Evolutionary conservation across 2,888 invertebrate species (phyloP).

Genomic region (Galerucella nymphaeae): DNA sequence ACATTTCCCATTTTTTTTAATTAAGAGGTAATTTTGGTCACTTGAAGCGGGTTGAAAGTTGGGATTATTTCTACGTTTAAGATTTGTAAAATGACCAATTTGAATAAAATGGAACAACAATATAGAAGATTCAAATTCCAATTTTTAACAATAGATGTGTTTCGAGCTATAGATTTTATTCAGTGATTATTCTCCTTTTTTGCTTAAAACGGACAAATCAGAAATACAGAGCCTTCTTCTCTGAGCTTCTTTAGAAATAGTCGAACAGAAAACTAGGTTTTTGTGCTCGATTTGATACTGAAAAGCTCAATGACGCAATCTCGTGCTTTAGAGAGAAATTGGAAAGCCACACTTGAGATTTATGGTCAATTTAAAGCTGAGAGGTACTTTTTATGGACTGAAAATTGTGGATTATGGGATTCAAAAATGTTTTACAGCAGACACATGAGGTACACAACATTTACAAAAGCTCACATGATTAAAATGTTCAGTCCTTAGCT

Average conservation of each 20-base stretch:
- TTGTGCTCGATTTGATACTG: conserved; percentile 5
- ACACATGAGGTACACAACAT: no score
- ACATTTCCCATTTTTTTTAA: no score
- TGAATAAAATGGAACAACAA: no score
- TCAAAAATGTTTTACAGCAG: background rate
- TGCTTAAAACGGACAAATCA: background rate
- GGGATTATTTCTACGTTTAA: no score
- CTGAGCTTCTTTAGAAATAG: background rate
- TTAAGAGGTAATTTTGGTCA: no score
- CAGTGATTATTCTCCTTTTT: background rate
- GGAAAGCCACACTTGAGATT: conserved; percentile 6
- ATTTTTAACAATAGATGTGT: no score
- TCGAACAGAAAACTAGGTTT: conserved; percentile 2
- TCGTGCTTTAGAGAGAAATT: background rate
- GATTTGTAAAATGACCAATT: no score
- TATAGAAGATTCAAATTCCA: no score
- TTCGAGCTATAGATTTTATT: background rate
- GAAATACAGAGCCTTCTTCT: background rate
- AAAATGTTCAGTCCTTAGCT: no score
- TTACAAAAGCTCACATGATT: no score
- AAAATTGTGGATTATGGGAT: background rate
- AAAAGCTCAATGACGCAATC: background rate
- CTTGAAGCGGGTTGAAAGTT: no score
- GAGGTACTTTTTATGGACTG: background rate
- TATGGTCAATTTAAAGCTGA: conserved; percentile 3